These are phyloP conservation scores for Luscinia megarhynchos DNA, from an alignment of 2,797 vertebrate genomes.

Conservation along the genomic window DNA sequence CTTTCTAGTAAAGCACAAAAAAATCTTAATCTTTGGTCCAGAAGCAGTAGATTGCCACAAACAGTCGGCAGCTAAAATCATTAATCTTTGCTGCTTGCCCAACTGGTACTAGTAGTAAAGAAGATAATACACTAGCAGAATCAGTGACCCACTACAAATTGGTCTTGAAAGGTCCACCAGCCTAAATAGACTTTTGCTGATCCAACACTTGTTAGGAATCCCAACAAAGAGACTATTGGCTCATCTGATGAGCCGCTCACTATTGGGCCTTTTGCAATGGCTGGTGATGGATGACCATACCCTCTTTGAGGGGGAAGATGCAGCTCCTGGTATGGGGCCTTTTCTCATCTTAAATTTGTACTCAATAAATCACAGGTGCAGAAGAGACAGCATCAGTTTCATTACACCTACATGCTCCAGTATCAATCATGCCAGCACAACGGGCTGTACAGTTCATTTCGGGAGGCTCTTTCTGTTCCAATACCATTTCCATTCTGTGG, in stretches of 20 bases:
- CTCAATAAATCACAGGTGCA: slow-evolving; percentile 87
- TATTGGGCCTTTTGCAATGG: slow-evolving; percentile 91
- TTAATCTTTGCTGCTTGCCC: slow-evolving; percentile 98
- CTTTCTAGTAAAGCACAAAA: slow-evolving; percentile 81
- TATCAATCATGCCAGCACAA: slow-evolving; percentile 87
- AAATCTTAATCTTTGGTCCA: slow-evolving; percentile 86
- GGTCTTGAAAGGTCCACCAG: slow-evolving; percentile 99
- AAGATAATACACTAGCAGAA: slow-evolving; percentile 93
- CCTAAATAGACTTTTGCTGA: slow-evolving; percentile 99
- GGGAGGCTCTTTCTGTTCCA: slow-evolving; percentile 77
- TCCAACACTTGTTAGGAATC: slow-evolving; percentile 99
- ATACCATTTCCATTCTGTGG: slow-evolving; percentile 75
- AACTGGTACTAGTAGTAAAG: slow-evolving; percentile 91
- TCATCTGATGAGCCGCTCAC: slow-evolving; percentile 95
- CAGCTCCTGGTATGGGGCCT: slow-evolving; percentile 87
- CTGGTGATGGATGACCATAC: slow-evolving; percentile 98
- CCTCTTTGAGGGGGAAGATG: slow-evolving; percentile 85
- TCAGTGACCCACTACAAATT: slow-evolving; percentile 99
- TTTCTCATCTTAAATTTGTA: slow-evolving; percentile 91
- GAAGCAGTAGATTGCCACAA: slow-evolving; percentile 82
- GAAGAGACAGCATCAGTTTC: slow-evolving; percentile 86
- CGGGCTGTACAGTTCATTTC: slow-evolving; percentile 82
- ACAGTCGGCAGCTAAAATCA: slow-evolving; percentile 88
- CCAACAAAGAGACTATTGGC: slow-evolving; percentile 99
- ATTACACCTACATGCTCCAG: slow-evolving; percentile 86